Conservation (phyloP, 2,113 vertebrate species). For the Myrmecophaga tridactyla region DNA sequence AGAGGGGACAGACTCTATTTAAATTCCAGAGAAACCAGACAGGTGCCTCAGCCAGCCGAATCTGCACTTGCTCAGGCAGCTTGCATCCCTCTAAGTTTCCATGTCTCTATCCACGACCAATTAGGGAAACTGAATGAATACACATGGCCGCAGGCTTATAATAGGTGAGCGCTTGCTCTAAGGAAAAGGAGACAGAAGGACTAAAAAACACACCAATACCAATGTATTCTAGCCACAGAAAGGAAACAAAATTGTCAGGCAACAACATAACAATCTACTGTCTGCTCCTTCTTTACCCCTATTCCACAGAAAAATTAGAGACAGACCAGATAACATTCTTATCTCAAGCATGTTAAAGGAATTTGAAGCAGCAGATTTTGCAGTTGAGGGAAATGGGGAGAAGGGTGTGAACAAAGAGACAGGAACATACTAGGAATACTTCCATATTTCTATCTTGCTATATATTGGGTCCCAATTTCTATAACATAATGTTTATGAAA, state of each 20-base stretch:
- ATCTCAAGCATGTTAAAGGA: neutral
- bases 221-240: neutral
- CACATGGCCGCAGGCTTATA: neutral
- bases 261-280: neutral
- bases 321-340: neutral
- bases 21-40: neutral
- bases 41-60: neutral
- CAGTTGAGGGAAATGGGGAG: neutral
- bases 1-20: neutral
- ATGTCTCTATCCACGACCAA: neutral
- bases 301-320: neutral
- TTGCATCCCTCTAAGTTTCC: rapidly evolving
- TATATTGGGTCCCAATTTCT: neutral
- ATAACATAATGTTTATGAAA: neutral
- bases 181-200: neutral
- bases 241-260: neutral
- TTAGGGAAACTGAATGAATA: neutral
- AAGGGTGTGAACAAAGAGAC: neutral
- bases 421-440: neutral
- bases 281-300: neutral
- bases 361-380: neutral
- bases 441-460: neutral
- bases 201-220: neutral
- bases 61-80: neutral
- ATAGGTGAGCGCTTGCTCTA: neutral